These are phyloP conservation scores for Psylliodes chrysocephalus DNA, from an alignment of 2,888 invertebrate species.

Conservation along the genomic window DNA sequence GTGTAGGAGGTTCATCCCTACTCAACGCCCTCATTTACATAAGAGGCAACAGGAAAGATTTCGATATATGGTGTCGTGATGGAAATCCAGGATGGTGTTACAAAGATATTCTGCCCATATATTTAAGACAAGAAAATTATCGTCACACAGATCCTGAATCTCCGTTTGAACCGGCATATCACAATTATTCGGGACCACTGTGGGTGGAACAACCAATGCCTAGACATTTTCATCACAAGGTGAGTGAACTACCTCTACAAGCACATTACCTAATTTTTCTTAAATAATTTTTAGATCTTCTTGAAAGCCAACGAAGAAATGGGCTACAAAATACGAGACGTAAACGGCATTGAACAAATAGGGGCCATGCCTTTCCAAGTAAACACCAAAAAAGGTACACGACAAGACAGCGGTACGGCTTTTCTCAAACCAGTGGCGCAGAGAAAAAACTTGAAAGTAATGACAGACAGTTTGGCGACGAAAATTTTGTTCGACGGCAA, in stretches of 20 bases:
- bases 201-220: slow-evolving; percentile 40
- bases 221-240: neutral
- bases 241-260: neutral
- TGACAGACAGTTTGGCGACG: slow-evolving; percentile 74
- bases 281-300: slow-evolving; percentile 27
- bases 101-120: slow-evolving; percentile 67
- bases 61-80: slow-evolving; percentile 62
- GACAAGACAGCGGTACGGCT: slow-evolving; percentile 81
- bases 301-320: slow-evolving; percentile 63
- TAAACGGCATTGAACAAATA: slow-evolving; percentile 70
- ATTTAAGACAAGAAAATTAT: slow-evolving; percentile 51
- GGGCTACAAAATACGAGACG: slow-evolving; percentile 75
- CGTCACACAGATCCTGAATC: slow-evolving; percentile 33
- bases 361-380: slow-evolving; percentile 77
- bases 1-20: slow-evolving; percentile 65
- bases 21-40: slow-evolving; percentile 67
- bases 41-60: slow-evolving; percentile 64
- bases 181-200: slow-evolving; percentile 34
- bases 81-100: slow-evolving; percentile 66
- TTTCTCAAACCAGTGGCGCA: slow-evolving; percentile 75
- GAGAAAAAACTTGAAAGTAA: slow-evolving; percentile 74
- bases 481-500: slow-evolving; percentile 70
- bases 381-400: slow-evolving; percentile 73
- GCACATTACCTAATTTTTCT: neutral
- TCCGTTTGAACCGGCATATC: slow-evolving; percentile 34